Evolutionary conservation across 2,888 invertebrate genomes (phyloP).

Genomic region (Agriopis marginaria): DNA sequence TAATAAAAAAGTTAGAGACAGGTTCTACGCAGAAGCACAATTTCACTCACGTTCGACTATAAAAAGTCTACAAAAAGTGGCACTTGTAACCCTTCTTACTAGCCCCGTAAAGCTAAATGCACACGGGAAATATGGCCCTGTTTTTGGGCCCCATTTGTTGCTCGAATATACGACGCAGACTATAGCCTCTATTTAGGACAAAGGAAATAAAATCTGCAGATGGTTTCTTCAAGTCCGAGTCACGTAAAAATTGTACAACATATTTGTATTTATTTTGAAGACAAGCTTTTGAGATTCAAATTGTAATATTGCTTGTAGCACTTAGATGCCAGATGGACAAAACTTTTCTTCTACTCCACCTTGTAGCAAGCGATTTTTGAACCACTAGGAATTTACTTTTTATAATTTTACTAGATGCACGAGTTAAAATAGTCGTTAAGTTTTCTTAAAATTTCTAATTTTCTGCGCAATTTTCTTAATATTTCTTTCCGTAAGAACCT

Average conservation of each 20-base stretch:
- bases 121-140: constrained; percentile 28
- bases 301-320: too few species aligned
- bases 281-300: not conserved
- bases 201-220: constrained; percentile 19
- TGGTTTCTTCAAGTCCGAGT: constrained; percentile 43
- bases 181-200: constrained; percentile 14
- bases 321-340: not conserved
- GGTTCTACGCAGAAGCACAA: constrained; percentile 40
- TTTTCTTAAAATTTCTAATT: too few species aligned
- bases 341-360: not conserved
- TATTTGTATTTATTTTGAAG: not conserved
- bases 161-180: constrained; percentile 19
- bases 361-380: too few species aligned
- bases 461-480: too few species aligned
- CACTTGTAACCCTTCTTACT: constrained; percentile 36
- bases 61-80: constrained; percentile 56
- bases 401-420: too few species aligned
- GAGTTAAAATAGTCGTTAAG: too few species aligned
- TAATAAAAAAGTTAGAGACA: constrained; percentile 55
- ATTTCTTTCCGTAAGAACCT: too few species aligned
- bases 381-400: too few species aligned
- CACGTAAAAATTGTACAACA: not conserved
- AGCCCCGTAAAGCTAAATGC: constrained; percentile 36
- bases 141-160: constrained; percentile 25
- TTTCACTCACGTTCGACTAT: constrained; percentile 74